A percentile compares a stretch with the other conserved stretches of the same genome.
Evolutionary conservation across 2,113 vertebrate genomes (phyloP).

Genomic region (Dissostichus mawsoni): DNA sequence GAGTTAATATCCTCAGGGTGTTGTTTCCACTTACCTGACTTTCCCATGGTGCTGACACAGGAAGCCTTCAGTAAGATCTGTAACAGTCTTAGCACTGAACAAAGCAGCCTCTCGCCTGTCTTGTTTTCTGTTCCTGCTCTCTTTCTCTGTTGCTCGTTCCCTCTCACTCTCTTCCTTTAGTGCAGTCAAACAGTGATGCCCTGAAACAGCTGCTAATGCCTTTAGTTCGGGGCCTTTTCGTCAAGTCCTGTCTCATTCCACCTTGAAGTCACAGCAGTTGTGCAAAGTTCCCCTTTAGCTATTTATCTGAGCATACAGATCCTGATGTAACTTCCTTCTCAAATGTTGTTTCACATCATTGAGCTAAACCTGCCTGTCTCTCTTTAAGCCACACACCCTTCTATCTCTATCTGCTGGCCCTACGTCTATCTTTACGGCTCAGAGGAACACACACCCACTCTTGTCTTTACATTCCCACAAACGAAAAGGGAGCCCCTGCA

Average conservation of each 20-base stretch:
- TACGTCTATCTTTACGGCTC: constrained; percentile 8
- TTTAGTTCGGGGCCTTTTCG: constrained; percentile 16
- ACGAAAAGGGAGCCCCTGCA: constrained; percentile 55
- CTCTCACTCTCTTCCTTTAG: constrained; percentile 21
- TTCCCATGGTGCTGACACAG: constrained; percentile 80
- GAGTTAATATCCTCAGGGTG: constrained; percentile 19
- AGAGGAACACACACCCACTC: constrained; percentile 51
- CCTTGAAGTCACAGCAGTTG: constrained; percentile 1
- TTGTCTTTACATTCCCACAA: constrained; percentile 33
- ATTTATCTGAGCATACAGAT: neutral
- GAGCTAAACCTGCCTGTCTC: neutral
- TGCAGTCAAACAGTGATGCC: constrained; percentile 7
- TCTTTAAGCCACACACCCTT: neutral
- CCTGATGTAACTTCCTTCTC: constrained; percentile 16
- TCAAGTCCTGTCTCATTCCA: constrained; percentile 8
- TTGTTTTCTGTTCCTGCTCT: constrained; percentile 8
- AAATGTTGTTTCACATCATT: constrained; percentile 17
- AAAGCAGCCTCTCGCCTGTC: constrained; percentile 19
- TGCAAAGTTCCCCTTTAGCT: constrained; percentile 33
- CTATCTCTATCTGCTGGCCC: constrained; percentile 8
- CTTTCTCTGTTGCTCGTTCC: constrained; percentile 4
- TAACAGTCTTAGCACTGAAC: constrained; percentile 18
- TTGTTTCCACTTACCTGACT: constrained; percentile 80
- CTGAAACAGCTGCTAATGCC: constrained; percentile 44
- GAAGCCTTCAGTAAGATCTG: constrained; percentile 38